Base-by-base conservation (phyloP, 2,113 vertebrate genomes). In the Chloroceryle aenea region DNA sequence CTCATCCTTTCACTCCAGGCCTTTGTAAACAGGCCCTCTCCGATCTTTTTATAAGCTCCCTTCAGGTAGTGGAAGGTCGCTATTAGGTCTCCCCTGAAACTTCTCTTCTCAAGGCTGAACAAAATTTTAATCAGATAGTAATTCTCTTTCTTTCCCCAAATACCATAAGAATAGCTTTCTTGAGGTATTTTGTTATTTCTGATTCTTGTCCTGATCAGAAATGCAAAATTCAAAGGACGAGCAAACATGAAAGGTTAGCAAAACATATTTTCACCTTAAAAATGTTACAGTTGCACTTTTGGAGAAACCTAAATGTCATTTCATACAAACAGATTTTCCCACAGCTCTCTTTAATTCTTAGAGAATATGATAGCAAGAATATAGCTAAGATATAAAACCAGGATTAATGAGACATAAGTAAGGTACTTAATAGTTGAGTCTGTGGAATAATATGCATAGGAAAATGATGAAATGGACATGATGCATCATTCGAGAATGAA, bases 251-350 rank as follows among this genome's bases (percentile, higher is more conserved):
- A 96, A 97, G 83, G 90, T 84, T 91, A 96, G 27, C 34, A 89
- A 95, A 94, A 96, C 38, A 72, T 93, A 86, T 93, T 88, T 88
- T 80, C 72, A 86, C 85, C 88, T 96, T 88, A 93, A 42, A 96
- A 90, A 96, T 64, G 56, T 92, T 96, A 92, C 82, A 89, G 93
- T 91, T 90, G 69, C 2, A 14, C 72, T 40, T 96, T 84, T 86
- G 59, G 59, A 94, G 83, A 92, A 95, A 93, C 55, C 64, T 95
- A 93, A 95, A 96, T 96, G 95, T 94, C 90, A 92, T 80, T 92
- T 93, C 68, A 88, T 76, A 56, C 68, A 95, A 93, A 95, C 85
- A 90, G 87, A 95, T 95, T 94, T 96, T 93, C 93, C 95, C 93
- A 88, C 61, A 67, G 88, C 79, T 91, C 92, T 95, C 83, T 48